Evolutionary conservation across 2,888 invertebrate genomes (phyloP).

Genomic region (Mesorhabditis sp.): DNA sequence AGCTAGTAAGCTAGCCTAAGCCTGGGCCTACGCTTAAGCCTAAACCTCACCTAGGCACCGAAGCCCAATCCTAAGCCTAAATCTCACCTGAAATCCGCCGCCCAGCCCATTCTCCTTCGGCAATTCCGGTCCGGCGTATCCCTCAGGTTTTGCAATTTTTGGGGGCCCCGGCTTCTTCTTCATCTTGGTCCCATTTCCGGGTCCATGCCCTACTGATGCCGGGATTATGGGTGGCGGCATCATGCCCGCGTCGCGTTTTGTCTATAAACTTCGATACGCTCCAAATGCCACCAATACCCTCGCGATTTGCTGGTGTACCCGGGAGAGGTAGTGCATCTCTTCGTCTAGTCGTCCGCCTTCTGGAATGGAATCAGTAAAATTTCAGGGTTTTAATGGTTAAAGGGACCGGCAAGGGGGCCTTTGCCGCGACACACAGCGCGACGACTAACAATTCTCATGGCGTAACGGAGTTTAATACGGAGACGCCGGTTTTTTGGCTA

Average conservation of each 20-base stretch:
- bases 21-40: too few relatives aligned
- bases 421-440: too few relatives aligned
- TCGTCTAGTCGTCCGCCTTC: constrained; percentile 56
- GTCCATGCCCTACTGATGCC: background rate
- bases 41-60: too few relatives aligned
- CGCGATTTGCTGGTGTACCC: constrained; percentile 17
- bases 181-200: constrained; percentile 10
- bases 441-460: too few relatives aligned
- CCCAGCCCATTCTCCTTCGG: constrained; percentile 53
- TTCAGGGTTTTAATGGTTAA: constrained; percentile 3
- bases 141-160: background rate
- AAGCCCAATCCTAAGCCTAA: too few relatives aligned
- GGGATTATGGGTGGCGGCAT: constrained; percentile 3
- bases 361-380: constrained; percentile 13
- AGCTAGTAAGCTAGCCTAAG: too few relatives aligned
- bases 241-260: background rate
- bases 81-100: constrained; percentile 52
- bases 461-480: too few relatives aligned
- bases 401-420: background rate
- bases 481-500: too few relatives aligned
- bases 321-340: constrained; percentile 42
- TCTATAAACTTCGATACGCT: background rate
- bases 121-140: constrained; percentile 36
- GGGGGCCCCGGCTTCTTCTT: background rate
- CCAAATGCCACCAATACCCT: constrained; percentile 6